Percentiles rank a stretch among this genome's conserved stretches.
Evolutionary conservation across 1,140 invertebrate species (phyloP).

Genomic region (Cardiocondyla obscurior): DNA sequence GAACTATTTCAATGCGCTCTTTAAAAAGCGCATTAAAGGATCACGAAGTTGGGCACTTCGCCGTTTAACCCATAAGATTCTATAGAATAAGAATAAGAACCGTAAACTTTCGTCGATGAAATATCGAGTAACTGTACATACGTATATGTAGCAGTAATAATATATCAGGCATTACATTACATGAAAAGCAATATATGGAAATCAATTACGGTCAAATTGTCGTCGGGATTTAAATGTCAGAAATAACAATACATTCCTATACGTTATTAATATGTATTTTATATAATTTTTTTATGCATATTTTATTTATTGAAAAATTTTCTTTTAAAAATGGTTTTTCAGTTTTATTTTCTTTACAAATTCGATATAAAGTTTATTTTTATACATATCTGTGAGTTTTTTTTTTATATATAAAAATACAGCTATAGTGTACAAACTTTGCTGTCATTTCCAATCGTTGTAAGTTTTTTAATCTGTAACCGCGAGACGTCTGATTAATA

Average conservation of each 20-base stretch:
- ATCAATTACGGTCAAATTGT: background rate
- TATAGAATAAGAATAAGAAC: slow-evolving; percentile 33
- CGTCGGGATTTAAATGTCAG: background rate
- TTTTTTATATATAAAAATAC: background rate
- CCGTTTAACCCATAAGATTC: slow-evolving; percentile 21
- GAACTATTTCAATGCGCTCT: slow-evolving; percentile 48
- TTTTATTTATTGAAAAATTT: background rate
- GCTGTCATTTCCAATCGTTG: background rate
- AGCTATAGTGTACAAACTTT: background rate
- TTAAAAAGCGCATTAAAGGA: slow-evolving; percentile 55
- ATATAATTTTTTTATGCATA: background rate
- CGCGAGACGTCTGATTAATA: slow-evolving; percentile 6
- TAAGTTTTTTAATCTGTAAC: background rate
- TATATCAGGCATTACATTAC: background rate
- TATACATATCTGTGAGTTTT: too few relatives aligned
- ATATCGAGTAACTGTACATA: background rate
- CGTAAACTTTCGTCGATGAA: background rate
- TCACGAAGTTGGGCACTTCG: slow-evolving; percentile 2
- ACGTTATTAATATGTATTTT: background rate
- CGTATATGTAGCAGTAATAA: background rate
- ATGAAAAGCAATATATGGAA: too few relatives aligned
- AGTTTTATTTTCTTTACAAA: too few relatives aligned
- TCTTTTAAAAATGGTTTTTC: too few relatives aligned
- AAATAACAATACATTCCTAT: background rate
- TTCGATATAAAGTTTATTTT: background rate